Base-by-base conservation (phyloP, 2,797 vertebrate species). In the Clarias laeviceps region DNA sequence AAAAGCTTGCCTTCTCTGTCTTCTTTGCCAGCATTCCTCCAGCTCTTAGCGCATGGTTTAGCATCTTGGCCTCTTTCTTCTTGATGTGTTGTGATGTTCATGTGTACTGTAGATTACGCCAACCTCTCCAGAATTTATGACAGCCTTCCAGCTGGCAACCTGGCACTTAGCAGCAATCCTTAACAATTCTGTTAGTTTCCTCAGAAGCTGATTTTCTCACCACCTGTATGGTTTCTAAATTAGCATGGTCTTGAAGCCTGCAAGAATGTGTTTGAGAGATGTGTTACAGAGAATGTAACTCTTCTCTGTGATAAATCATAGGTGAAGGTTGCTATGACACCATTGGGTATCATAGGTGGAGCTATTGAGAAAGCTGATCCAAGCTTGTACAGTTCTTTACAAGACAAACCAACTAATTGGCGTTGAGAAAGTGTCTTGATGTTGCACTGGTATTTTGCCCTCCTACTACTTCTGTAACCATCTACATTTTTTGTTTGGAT, bases 111-210 rank as follows among this genome's bases (percentile, higher is more conserved):
- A 76, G 3, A 57, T 57, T 17, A 57, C 20, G 54, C 73, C 73
- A 76, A 34, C 73, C 54, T 57, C 17, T 18, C 56, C 73, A 57
- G 27, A 54, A 32, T 57, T 27, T 57, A 76, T 76, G 9, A 57
- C 73, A 57, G 50, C 12, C 1, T 79, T 79, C 76, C 76, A 78
- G 56, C 76, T 78, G 56, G 32, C 56, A 2, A 78, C 22, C 57
- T 57, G 37, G 57, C 32, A 61, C 57, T 22, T 61, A 78, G 29
- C 74, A 24, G 27, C 18, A 59, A 59, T 34, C 56, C 34, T 9
- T 4, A 78, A 22, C 29, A 4, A 15, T 32, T 32, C 50, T 57
- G 27, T 29, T 50, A 32, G 27, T 9, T 76, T 76, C 27, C 50
- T 32, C 54, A 76, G n/a, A 56, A 56, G n/a, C 50, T 56, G 73